Evolutionary conservation across 1,140 invertebrate species (phyloP), one percentile per base, ranked within the genome.

Genomic region (Globodera rostochiensis): DNA sequence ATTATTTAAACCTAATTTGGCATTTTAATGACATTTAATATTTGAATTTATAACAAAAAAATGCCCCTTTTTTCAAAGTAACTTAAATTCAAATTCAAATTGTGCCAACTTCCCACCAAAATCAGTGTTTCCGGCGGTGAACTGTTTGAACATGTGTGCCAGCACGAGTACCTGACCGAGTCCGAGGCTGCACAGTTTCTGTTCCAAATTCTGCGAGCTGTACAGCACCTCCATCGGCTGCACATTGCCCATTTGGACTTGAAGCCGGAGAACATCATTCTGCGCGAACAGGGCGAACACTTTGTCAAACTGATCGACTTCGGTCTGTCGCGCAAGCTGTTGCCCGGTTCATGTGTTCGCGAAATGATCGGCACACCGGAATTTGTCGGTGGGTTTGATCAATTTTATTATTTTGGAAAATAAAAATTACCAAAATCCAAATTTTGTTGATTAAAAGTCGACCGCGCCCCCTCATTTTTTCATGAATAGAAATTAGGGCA

Each of bases 271-370:
- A 93, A 93, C 86, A 90, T 93, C 67, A 91, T 93, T 88, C 80
- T 93, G 36, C 85, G 91, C 66, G 89, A 90, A 83, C 84, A 87
- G 25, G 88, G 90, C 67, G 90, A 91, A 45, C 88, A 90, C 86
- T 87, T 90, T 19, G 91, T 93, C 60, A 93, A 93, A 86, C 86
- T 93, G 19, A 93, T 93, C 89, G 93, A 94, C 90, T 93, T 94
- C 91, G 93, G 93, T 75, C 90, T 94, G 64, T 93, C 93, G 7
- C 91, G 92, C 90, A 90, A 90, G 67, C 90, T 93, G 15, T 79
- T 82, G 5, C 88, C 90, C 7, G 90, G 90, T 21, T 85, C 89
- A 49, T 90, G 91, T 88, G 91, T 89, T 57, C 88, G 91, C 77
- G 92, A 92, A 77, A 91, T 93, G 88, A 91, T 92, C 84, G 92